Evolutionary conservation across 2,888 invertebrate species (phyloP), one percentile per base, ranked within the genome.

Genomic region (Metopia argyrocephala): DNA sequence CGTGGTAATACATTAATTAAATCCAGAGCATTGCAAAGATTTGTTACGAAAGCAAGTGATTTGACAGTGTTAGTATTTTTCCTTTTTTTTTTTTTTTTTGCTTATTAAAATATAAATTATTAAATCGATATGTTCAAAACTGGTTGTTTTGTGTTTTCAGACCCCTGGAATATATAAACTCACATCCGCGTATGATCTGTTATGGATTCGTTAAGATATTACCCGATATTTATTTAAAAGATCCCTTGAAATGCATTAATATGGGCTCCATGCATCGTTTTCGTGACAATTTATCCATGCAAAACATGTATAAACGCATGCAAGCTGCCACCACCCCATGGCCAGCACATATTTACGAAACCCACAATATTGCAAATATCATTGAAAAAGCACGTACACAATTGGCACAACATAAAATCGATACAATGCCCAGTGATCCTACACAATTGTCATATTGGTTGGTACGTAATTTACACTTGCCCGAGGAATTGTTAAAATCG

Each of bases 401-500:
- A 73, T 83, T 91, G 20, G 87, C 87, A 23, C 79, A 86, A 45
- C 87, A 89, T 54, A 89, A 89, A 75, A 87, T 90, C 50, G 87
- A 92, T 83, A 92, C 91, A 76, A 91, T 94, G 89, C 94, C 95
- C 4, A 90, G 90, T 48, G 94, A 95, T 90, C 94, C 95, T 0
- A 91, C 92, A 7, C 93, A 94, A 78, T 91, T 96, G 81, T 95
- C 95, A 0, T 96, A 93, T 89, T 96, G 96, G 96, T 93, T 96
- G 66, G 94, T 94, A 12, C 94, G 94, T 83, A 95, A 95, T 90
- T 91, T 96, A 62, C 94, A 95, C 38, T 89, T 96, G 20, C 93
- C 93, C 64, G 93, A 95, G 84, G 90, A 91, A 20, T 93, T 94
- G 85, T 91, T 94, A 84, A 89, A 94, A 28, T 90, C 91, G 15